Evolutionary conservation across 2,888 invertebrate genomes (phyloP), one percentile per base, ranked within the genome.

Genomic region (Muschampia plurimacula): DNA sequence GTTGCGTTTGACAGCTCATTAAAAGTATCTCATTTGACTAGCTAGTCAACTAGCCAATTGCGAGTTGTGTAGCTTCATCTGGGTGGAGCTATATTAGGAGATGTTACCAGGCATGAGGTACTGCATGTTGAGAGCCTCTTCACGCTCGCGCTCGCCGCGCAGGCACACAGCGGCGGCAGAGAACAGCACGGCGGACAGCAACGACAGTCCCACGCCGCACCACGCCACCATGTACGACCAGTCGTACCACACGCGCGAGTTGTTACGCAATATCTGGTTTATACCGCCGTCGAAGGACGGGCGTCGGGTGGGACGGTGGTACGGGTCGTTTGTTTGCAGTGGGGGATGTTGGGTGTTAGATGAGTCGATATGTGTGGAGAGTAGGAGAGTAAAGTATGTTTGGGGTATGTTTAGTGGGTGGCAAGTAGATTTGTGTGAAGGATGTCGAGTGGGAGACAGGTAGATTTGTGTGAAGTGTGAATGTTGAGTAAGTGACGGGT

Each of bases 171-270:
- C 98, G 86, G 98, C 98, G 89, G 98, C 98, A 86, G 98, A 97
- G 93, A 98, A 97, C 92, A 98, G 96, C 91, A 98, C 97, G 95
- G 98, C 98, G 84, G 98, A 97, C 91, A 98, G 95, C 89, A 99
- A 96, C 86, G 98, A 96, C 95, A 98, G 97, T 84, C 97, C 98
- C 88, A 99, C 98, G 93, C 98, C 98, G 94, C 98, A 97, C 99
- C 99, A 99, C 92, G 98, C 98, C 89, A 98, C 96, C 95, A 98
- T 97, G 96, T 99, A 99, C 84, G 98, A 98, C 98, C 98, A 99
- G 94, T 98, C 98, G 95, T 98, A 99, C 95, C 96, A 96, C 87
- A 97, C 96, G 95, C 97, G 96, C 82, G 97, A 96, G 94, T 97
- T 97, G 90, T 97, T 97, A 94, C 97, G 96, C 90, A 98, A 96